Evolutionary conservation across 2,113 vertebrate genomes (phyloP).

Genomic region (Accipiter cooperii): DNA sequence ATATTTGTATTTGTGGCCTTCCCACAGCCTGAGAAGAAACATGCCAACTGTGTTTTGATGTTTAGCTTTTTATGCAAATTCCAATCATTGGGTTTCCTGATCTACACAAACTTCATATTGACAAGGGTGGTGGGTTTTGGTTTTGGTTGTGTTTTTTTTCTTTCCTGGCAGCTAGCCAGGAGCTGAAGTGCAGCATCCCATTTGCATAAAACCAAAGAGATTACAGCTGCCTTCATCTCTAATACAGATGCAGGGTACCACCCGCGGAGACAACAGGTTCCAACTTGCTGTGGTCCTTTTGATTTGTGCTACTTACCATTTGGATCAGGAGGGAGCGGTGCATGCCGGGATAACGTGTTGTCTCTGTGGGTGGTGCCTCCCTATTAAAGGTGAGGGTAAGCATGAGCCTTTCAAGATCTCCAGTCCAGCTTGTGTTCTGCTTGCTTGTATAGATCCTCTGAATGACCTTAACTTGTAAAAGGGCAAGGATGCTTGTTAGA

Average conservation of each 20-base stretch:
- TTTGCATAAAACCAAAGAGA: constrained; percentile 1
- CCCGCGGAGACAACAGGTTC: constrained; percentile 34
- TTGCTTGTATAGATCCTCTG: constrained; percentile 30
- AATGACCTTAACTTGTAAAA: constrained; percentile 54
- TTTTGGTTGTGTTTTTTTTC: neutral
- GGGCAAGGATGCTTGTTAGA: constrained; percentile 60
- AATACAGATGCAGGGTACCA: constrained; percentile 34
- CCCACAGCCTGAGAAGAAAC: neutral
- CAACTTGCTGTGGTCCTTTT: constrained; percentile 35
- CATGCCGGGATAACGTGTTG: constrained; percentile 21
- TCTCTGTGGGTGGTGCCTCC: constrained; percentile 46
- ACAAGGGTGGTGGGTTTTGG: neutral
- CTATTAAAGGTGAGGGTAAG: constrained; percentile 52
- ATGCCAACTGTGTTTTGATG: neutral
- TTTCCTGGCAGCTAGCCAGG: neutral
- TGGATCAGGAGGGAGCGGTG: neutral
- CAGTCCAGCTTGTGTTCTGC: constrained; percentile 37
- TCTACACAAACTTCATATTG: neutral
- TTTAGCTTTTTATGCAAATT: neutral
- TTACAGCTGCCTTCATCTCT: constrained; percentile 40
- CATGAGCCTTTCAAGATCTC: constrained; percentile 30
- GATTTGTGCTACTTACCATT: constrained; percentile 26
- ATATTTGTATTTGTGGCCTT: neutral
- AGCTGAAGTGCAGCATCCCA: neutral
- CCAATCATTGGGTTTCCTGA: neutral